Evolutionary conservation across 2,797 vertebrate species (phyloP).

Genomic region (Lacerta bilineata): DNA sequence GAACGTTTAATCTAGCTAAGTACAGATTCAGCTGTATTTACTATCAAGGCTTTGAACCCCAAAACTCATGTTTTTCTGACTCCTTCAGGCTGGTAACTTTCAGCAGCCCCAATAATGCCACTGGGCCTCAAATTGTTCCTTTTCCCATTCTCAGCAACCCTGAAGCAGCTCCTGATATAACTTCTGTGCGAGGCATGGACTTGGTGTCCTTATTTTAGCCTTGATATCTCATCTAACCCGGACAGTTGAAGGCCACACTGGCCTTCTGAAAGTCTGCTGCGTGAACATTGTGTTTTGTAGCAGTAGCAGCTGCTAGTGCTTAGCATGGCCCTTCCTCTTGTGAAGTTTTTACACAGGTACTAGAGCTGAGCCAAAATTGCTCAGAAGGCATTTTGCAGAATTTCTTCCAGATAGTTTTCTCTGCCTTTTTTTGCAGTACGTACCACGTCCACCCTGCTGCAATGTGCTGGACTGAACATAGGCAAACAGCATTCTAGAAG

Average conservation of each 20-base stretch:
- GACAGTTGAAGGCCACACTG: constrained; percentile 32
- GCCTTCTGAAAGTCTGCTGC: constrained; percentile 7
- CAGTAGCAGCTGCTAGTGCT: constrained; percentile 20
- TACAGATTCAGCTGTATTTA: not conserved
- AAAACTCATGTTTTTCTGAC: not conserved
- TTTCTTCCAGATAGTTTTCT: too few species aligned
- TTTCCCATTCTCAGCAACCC: not conserved
- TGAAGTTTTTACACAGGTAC: not conserved
- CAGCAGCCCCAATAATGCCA: not conserved
- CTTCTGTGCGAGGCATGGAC: constrained; percentile 29
- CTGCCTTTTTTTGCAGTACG: too few species aligned
- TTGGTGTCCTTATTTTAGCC: constrained; percentile 61
- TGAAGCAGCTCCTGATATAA: constrained; percentile 19
- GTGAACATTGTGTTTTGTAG: constrained; percentile 10
- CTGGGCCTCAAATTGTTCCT: not conserved
- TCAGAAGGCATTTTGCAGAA: too few species aligned
- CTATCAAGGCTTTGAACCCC: not conserved
- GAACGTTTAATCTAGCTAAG: not conserved
- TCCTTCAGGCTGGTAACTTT: not conserved
- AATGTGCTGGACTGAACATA: too few species aligned
- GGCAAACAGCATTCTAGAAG: too few species aligned
- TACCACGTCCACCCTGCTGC: too few species aligned
- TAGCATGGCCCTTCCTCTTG: not conserved
- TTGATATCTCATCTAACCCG: constrained; percentile 66
- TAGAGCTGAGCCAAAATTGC: too few species aligned